Percentiles rank a stretch among this genome's conserved stretches.
Evolutionary conservation across 2,888 invertebrate species (phyloP).

Genomic region (Spisula subtruncata): DNA sequence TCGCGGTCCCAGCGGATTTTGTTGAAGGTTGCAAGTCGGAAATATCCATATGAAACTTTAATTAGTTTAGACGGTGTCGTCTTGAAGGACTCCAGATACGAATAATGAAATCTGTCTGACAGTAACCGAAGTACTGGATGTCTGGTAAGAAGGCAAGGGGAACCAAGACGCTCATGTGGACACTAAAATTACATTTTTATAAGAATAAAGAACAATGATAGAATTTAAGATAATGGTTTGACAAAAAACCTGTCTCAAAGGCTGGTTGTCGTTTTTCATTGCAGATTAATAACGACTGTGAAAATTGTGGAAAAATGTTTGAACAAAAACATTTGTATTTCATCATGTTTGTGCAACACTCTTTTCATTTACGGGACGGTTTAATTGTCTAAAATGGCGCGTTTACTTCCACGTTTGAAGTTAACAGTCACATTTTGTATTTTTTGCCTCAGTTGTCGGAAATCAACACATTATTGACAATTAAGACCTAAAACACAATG

Average conservation of each 20-base stretch:
- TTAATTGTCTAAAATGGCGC: conserved; percentile 10
- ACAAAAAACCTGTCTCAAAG: neutral
- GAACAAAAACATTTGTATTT: conserved; percentile 18
- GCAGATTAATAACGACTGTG: conserved; percentile 11
- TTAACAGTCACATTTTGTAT: neutral
- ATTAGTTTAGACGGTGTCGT: conserved; percentile 39
- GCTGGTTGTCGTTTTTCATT: neutral
- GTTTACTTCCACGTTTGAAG: conserved; percentile 9
- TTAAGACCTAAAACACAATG: neutral
- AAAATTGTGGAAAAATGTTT: conserved; percentile 1
- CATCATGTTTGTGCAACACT: neutral
- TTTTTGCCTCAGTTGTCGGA: conserved; percentile 16
- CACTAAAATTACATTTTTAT: conserved; percentile 26
- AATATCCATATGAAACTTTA: conserved; percentile 49
- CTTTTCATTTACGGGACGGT: neutral
- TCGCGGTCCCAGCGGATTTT: conserved; percentile 25
- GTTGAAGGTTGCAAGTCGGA: conserved; percentile 33
- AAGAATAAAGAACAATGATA: conserved; percentile 23
- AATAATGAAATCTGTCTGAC: conserved; percentile 39
- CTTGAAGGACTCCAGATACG: conserved; percentile 48
- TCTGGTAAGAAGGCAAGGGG: neutral
- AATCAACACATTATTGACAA: conserved; percentile 18
- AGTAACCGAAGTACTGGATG: neutral
- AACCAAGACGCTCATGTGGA: conserved; percentile 18
- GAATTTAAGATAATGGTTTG: neutral